Base-by-base conservation (phyloP, 2,797 vertebrate species). In the Liparis tanakae region DNA sequence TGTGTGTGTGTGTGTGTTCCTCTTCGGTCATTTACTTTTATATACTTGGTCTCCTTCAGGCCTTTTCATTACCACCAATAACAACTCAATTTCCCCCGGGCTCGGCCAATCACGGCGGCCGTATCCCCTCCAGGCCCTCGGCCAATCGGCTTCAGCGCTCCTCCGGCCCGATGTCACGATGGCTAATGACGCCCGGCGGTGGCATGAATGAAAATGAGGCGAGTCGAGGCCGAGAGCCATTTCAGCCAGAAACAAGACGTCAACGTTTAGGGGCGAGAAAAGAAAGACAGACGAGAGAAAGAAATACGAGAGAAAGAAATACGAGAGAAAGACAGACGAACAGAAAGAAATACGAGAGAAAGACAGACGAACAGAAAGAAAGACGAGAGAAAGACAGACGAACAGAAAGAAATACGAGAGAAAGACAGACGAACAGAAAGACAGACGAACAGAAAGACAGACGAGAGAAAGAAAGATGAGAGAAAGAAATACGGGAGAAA, bases 21-120 rank as follows among this genome's bases (percentile, higher is more conserved):
- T 87, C 69, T 34, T 73, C 25, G 7, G 60, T 67, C 56, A 76
- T 82, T 79, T 77, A 39, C 33, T 80, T 82, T 85, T 58, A 63
- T 84, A 50, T 73, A 33, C 77, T 74, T 80, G 67, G 74, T 83
- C 73, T 85, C 81, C 70, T 78, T n/a, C 83, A 76, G 80, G 76
- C 69, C 66, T 69, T 79, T 88, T 91, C 88, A 91, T 91, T 91
- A 91, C 83, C 80, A 74, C 87, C 86, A 89, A 86, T 88, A 79
- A 89, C 63, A 84, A 82, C 41, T 83, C 82, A 34, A 89, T 91
- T 91, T 90, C 87, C 90, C 83, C 20, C 3, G 81, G 83, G 87
- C 79, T 83, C 67, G 9, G 3, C 90, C 90, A 91, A 87, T 90
- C 87, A 91, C 65, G 82, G 80, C 83, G 5, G 62, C 74, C 76